Evolutionary conservation across 2,888 invertebrate species (phyloP).

Genomic region (Ptychoptera contaminata): DNA sequence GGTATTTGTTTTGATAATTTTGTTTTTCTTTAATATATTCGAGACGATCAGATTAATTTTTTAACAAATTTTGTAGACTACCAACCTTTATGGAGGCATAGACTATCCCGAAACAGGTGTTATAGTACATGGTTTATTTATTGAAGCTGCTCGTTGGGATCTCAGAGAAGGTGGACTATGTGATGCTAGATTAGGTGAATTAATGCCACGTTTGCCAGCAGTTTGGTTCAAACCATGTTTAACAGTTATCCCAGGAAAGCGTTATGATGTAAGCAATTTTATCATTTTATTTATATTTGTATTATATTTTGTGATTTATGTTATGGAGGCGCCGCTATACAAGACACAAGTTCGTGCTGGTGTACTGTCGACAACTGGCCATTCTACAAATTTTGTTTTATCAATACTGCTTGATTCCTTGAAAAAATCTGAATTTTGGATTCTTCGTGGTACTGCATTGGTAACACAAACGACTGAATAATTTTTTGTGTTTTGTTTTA

Average conservation of each 20-base stretch:
- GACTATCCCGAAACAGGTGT: slow-evolving; percentile 47
- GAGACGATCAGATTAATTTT: too few relatives aligned
- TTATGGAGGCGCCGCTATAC: slow-evolving; percentile 55
- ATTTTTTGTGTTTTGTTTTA: not conserved
- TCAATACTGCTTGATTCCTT: slow-evolving; percentile 54
- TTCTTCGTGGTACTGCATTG: slow-evolving; percentile 73
- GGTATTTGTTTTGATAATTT: slow-evolving; percentile 13
- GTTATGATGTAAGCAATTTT: slow-evolving; percentile 24
- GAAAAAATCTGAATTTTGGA: slow-evolving; percentile 62
- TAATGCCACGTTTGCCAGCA: slow-evolving; percentile 22
- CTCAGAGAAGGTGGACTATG: slow-evolving; percentile 43
- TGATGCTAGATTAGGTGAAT: slow-evolving; percentile 57
- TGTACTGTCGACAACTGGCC: slow-evolving; percentile 76
- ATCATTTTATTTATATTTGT: slow-evolving; percentile 40
- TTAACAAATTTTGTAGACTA: slow-evolving; percentile 18
- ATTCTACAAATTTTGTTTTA: slow-evolving; percentile 84
- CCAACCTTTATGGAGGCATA: slow-evolving; percentile 37
- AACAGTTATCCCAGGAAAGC: slow-evolving; percentile 13
- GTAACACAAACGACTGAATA: slow-evolving; percentile 64
- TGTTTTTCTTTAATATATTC: too few relatives aligned
- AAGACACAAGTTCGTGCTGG: slow-evolving; percentile 81
- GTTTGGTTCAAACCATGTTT: slow-evolving; percentile 25
- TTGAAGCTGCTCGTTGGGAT: slow-evolving; percentile 85
- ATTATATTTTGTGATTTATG: slow-evolving; percentile 16
- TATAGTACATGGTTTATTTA: slow-evolving; percentile 63